Conservation (phyloP, 1,140 invertebrate species). For the Apis mellifera region Amel_HAv3.1 CM009931.2:13782001-13782500, state of each 20-base stretch:
- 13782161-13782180: conserved; percentile 44
- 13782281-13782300: too few relatives aligned
- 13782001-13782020: conserved; percentile 65
- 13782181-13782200: conserved; percentile 24
- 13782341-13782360: not conserved
- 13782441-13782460: conserved; percentile 17
- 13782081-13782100: conserved; percentile 59
- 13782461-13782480: not conserved
- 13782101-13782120: conserved; percentile 59
- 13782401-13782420: conserved; percentile 10
- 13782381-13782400: not conserved
- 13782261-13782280: too few relatives aligned
- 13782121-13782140: conserved; percentile 50
- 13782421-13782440: conserved; percentile 24
- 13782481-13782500: not conserved
- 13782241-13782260: not conserved
- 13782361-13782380: conserved; percentile 7
- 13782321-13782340: not conserved
- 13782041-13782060: not conserved
- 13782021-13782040: conserved; percentile 61
- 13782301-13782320: not conserved
- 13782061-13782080: conserved; percentile 30
- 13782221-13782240: not conserved
- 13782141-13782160: conserved; percentile 39
- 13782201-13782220: not conserved